Conservation (phyloP, 2,113 vertebrate species). For the Syrmaticus mikado region DNA sequence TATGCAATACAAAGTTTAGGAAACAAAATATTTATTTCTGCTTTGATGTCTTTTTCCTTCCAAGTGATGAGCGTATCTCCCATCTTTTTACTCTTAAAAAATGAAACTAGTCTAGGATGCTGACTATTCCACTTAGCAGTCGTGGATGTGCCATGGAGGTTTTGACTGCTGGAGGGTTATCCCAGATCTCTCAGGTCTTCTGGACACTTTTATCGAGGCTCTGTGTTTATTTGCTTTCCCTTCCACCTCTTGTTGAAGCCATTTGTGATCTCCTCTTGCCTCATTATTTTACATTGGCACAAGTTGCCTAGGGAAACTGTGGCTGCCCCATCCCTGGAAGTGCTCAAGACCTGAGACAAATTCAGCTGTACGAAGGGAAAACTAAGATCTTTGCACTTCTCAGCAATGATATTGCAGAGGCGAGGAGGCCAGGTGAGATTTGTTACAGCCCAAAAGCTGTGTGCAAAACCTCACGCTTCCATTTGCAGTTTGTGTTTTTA, state of each 20-base stretch:
- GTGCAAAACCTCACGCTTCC: neutral
- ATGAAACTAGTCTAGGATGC: neutral
- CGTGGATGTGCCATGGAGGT: neutral
- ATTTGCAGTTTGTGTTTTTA: neutral
- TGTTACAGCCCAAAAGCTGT: neutral
- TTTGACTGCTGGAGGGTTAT: neutral
- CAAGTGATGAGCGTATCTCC: neutral
- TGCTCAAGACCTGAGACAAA: neutral
- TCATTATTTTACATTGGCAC: neutral
- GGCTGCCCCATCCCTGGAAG: neutral
- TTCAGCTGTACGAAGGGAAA: neutral
- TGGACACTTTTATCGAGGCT: neutral
- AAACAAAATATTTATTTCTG: neutral
- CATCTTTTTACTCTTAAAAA: neutral
- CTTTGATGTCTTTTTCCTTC: neutral
- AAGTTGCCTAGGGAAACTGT: neutral
- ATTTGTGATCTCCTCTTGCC: neutral
- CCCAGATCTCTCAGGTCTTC: neutral
- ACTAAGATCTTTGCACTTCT: conserved; percentile 26
- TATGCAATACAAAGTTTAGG: neutral
- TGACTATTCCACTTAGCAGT: neutral
- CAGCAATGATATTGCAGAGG: neutral
- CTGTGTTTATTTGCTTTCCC: neutral
- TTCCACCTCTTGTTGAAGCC: neutral
- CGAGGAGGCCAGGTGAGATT: neutral